Evolutionary conservation across 2,113 vertebrate genomes (phyloP), one percentile per base, ranked within the genome.

Genomic region (Pangasianodon gigas): DNA sequence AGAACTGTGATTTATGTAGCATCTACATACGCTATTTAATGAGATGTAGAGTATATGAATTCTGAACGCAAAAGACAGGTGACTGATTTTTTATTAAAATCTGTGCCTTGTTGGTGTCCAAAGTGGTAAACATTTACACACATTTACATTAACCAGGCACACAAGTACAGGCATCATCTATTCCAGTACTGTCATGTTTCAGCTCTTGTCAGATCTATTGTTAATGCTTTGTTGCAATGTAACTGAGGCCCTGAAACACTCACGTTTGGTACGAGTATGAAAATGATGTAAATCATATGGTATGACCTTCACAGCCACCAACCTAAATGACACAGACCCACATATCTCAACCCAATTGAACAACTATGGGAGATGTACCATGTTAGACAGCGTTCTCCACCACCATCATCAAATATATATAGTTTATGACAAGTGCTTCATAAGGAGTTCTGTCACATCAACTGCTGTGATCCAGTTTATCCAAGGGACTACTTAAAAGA

Each of bases 191-290:
- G 79, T 16, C 79, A 54, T 32, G 26, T 52, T 52, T 81, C 48
- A 79, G 44, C 11, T 79, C 21, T 75, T 75, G 71, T 75, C 67
- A 75, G 24, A 79, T 79, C 75, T 79, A 79, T 52, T 79, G 46
- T 48, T 81, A 7, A 54, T 24, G 44, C 48, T 81, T 77, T 77
- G 74, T 24, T 24, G 48, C 7, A 32, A 2, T 18, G 6, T 19
- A n/a, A 52, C 46, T 18, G 14, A 81, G 51, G 26, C 29, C 26
- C 26, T n/a, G 13, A 52, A 6, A 80, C 29, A 52, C 24, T 52
- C 26, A 8, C 6, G 5, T n/a, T 6, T 51, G 8, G 44, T 79
- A 3, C 9, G 5, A 52, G 75, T 29, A 79, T 29, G 51, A n/a
- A 52, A 52, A n/a, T 80, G 5, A 51, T 81, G 79, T 32, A 52